These are phyloP conservation scores for Drosophila sechellia DNA, from an alignment of 1,140 invertebrate genomes.

Conservation along the genomic window DNA sequence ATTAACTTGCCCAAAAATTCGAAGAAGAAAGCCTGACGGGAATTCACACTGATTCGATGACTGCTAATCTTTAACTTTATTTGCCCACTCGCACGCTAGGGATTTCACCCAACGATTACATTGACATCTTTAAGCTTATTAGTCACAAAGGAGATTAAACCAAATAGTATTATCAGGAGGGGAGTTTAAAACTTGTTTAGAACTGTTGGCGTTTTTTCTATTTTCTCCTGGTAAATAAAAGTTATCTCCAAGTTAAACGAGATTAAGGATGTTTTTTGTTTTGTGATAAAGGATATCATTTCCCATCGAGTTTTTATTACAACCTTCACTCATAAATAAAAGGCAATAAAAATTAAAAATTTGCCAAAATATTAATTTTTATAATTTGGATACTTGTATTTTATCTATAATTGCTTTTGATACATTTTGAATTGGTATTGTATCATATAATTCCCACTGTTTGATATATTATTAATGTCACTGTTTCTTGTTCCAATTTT, in stretches of 20 bases:
- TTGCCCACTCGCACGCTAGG: background rate
- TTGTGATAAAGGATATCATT: constrained; percentile 4
- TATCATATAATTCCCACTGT: constrained; percentile 1
- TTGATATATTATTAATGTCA: constrained; percentile 34
- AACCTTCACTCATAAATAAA: too few relatives aligned
- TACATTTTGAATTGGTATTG: background rate
- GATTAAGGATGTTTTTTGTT: constrained; percentile 1
- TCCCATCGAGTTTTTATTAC: constrained; percentile 37
- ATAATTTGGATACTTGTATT: too few relatives aligned
- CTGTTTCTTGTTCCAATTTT: constrained; percentile 68
- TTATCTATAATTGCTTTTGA: background rate
- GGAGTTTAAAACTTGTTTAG: background rate
- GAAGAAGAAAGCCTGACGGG: background rate
- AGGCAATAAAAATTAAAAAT: too few relatives aligned
- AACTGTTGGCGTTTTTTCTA: background rate
- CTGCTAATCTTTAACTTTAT: constrained; percentile 1
- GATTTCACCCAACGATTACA: background rate
- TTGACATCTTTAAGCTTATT: constrained; percentile 8
- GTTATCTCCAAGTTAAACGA: constrained; percentile 53
- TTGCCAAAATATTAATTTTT: too few relatives aligned
- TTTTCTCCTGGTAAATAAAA: constrained; percentile 24
- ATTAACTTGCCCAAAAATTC: constrained; percentile 2
- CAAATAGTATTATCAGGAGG: background rate
- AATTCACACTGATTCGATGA: background rate
- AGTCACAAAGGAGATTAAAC: constrained; percentile 8